These are phyloP conservation scores for Chaetogeoica ovagalla DNA, from an alignment of 2,888 invertebrate genomes.

Conservation along the genomic window DNA sequence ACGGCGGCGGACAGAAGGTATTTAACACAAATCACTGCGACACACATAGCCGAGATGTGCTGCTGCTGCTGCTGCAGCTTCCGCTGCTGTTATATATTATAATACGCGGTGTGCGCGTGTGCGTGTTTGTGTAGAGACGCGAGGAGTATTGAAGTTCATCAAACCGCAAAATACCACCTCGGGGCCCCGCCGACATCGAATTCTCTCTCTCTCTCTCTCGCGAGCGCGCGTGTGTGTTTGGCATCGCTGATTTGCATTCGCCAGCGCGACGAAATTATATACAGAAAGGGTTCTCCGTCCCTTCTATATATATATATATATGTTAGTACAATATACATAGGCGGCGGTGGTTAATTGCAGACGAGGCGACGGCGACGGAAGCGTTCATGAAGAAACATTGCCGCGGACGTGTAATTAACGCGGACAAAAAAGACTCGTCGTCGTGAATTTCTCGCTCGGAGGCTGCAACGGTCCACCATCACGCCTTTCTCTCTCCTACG, in stretches of 20 bases:
- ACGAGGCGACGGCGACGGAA: conserved; percentile 43
- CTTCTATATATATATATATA: not conserved
- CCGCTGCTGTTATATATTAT: not conserved
- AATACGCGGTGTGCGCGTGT: not conserved
- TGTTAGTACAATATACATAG: not conserved
- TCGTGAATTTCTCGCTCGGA: not conserved
- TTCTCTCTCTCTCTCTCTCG: conserved; percentile 1
- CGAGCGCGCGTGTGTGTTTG: conserved; percentile 47
- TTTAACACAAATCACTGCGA: conserved; percentile 44
- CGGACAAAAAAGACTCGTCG: conserved; percentile 50
- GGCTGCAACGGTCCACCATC: too few species aligned
- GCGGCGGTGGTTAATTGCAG: conserved; percentile 45
- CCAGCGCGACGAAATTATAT: conserved; percentile 45
- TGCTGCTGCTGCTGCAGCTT: not conserved
- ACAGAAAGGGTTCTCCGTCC: conserved; percentile 27
- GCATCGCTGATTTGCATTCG: conserved; percentile 52
- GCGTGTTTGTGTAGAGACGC: not conserved
- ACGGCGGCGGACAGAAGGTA: conserved; percentile 28
- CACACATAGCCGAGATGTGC: not conserved
- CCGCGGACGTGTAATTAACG: conserved; percentile 52
- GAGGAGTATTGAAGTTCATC: conserved; percentile 46
- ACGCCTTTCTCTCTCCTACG: too few species aligned
- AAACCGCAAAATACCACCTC: conserved; percentile 46
- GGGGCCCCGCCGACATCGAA: conserved; percentile 19
- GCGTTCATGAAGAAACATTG: conserved; percentile 52